phyloP scores from a whole-genome alignment of 2,797 vertebrate genomes.

The Melanogrammus aeglefinus region DNA sequence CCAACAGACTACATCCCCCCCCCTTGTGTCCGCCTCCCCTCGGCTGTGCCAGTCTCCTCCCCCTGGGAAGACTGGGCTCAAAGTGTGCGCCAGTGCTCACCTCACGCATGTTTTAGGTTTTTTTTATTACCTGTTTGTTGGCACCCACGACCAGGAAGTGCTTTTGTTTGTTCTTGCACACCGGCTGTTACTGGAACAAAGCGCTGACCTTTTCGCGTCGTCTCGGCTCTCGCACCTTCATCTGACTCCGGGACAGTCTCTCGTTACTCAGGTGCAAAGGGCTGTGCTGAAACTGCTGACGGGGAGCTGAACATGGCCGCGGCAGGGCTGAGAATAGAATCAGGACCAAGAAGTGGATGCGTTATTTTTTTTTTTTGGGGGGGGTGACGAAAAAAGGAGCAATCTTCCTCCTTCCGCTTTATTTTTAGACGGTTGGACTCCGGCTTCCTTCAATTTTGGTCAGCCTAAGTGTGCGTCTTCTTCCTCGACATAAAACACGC shows the following conservation, averaged over 20 bases:
- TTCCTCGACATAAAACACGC: conserved; percentile 52
- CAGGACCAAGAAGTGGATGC: conserved; percentile 54
- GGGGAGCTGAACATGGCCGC: conserved; percentile 43
- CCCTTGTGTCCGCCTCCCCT: neutral
- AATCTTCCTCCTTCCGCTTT: conserved; percentile 46
- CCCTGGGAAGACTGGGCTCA: too few relatives aligned
- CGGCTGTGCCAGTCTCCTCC: neutral
- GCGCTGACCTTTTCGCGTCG: conserved; percentile 3
- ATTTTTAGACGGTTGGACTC: conserved; percentile 64
- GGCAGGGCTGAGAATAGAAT: conserved; percentile 26
- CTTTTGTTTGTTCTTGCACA: conserved; percentile 10
- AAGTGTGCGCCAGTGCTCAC: neutral
- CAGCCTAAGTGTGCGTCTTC: conserved; percentile 67
- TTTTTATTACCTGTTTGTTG: neutral
- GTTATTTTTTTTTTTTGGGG: conserved; percentile 47
- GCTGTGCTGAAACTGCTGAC: conserved; percentile 34
- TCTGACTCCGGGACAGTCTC: conserved; percentile 21
- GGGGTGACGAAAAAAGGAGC: conserved; percentile 33
- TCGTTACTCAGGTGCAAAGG: conserved; percentile 59
- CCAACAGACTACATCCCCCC: conserved; percentile 15
- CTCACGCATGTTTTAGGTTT: neutral
- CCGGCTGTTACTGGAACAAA: neutral
- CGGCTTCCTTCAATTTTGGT: conserved; percentile 70
- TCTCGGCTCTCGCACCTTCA: conserved; percentile 19
- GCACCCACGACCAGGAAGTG: neutral